Base-by-base conservation (phyloP, 2,888 invertebrate species). In the Diplolepis rosae region DNA sequence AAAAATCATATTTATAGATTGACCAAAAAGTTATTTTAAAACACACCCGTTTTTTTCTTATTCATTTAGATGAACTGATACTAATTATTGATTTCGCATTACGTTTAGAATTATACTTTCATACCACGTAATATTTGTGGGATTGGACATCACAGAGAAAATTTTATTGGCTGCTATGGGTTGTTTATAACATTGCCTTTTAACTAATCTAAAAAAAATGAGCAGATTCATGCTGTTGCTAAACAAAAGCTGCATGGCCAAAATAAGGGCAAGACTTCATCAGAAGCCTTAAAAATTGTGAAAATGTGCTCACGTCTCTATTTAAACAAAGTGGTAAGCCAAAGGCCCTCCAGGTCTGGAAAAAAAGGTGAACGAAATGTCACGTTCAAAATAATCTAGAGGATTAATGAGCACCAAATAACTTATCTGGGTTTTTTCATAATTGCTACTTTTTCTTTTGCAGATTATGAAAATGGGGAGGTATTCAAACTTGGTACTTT, bases 251-350 rank as follows among this genome's bases (percentile, higher is more conserved):
- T 61, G 45, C 39, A 66, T 65, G 66, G 54, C 45, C 32, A 76
- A 71, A 72, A 24, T 35, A 39, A 39, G 39, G 28, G 68, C 45
- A 65, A 72, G 71, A 71, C 24, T 65, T 35, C 39, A 18, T 24
- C 13, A 24, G 61, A 35, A 61, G 61, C 39, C 61, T 61, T 65
- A 69, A 73, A 73, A 73, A 73, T 30, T 65, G 11, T 69, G 56
- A 72, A 77, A 78, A 73, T 78, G 68, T 79, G 76, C 81, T 81
- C 81, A 81, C 81, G 73, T 80, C 68, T 75, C 51, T 73, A 70
- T 54, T 65, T 69, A 80, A 78, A 67, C 76, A 80, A 80, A 75
- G 71, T 65, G 66, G 74, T 71, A 70, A 75, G 48, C 72, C 67
- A 74, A 68, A 71, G 71, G 67, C 78, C 77, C 76, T 79, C 79